Evolutionary conservation across 1,140 invertebrate species (phyloP).

Genomic region (Acromyrmex charruanus): DNA sequence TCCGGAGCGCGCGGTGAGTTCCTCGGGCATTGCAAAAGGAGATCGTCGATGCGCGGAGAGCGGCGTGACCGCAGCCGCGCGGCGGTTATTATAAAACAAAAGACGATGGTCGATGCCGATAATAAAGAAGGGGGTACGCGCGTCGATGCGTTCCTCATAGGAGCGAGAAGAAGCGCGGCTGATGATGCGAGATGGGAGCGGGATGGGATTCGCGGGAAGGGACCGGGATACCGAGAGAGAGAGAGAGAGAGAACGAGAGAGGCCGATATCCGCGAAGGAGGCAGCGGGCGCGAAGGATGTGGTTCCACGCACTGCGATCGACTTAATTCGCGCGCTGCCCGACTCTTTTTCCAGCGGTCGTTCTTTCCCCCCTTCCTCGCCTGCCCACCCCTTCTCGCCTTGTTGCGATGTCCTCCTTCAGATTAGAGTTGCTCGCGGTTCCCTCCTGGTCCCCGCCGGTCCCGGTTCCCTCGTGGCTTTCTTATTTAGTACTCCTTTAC

Average conservation of each 20-base stretch:
- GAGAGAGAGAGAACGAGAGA: constrained; percentile 78
- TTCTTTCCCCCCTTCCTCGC: constrained; percentile 32
- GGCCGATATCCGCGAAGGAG: constrained; percentile 81
- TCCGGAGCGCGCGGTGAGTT: constrained; percentile 37
- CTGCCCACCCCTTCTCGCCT: constrained; percentile 27
- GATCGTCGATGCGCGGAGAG: constrained; percentile 58
- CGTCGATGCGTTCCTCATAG: constrained; percentile 69
- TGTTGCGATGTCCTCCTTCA: constrained; percentile 73
- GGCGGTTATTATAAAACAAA: constrained; percentile 86
- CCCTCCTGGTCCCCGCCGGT: constrained; percentile 58
- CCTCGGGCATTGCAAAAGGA: constrained; percentile 79
- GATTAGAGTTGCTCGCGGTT: constrained; percentile 57
- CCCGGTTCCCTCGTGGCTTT: constrained; percentile 67
- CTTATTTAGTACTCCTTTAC: constrained; percentile 74
- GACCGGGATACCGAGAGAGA: constrained; percentile 77
- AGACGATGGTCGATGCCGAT: constrained; percentile 84
- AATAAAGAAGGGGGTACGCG: constrained; percentile 84
- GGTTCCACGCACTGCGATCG: constrained; percentile 86
- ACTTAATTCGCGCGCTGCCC: constrained; percentile 85
- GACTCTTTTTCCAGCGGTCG: constrained; percentile 79
- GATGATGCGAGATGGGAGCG: constrained; percentile 40
- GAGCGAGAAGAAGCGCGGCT: constrained; percentile 65
- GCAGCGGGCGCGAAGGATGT: constrained; percentile 84
- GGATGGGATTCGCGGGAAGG: constrained; percentile 35
- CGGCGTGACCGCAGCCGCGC: constrained; percentile 81